Base-by-base conservation (phyloP, 2,888 invertebrate species). In the Hetaerina titia region DNA sequence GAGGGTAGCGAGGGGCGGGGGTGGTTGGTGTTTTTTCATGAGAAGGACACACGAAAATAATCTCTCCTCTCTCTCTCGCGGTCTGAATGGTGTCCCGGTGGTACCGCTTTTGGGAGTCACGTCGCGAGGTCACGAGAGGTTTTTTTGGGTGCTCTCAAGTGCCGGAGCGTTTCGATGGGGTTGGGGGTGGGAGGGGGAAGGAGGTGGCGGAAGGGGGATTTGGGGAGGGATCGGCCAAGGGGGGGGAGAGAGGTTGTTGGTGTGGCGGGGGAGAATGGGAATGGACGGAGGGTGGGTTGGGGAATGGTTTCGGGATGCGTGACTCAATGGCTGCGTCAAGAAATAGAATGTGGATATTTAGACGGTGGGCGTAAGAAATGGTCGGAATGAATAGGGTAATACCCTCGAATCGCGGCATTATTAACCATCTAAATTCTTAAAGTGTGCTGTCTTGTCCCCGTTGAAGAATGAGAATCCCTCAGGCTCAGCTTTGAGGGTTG, bases 61-160 rank as follows among this genome's bases (percentile, higher is more conserved):
- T 92, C 56, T 56, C 81, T 60, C 60, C 60, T 17, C 60, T 60
- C 60, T 13, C 60, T 22, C n/a, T 69, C 22, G 81, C 57, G 56
- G 74, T 60, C 69, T 22, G n/a, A 92, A 69, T 56, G 45, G 69
- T 25, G 90, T 90, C 60, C 60, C 64, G 64, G 92, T 74, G 25
- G 81, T 81, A 81, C 81, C 92, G 25, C 60, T 69, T 63, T 63
- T 63, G 17, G 64, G 57, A 92, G 74, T 92, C 92, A 92, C 92
- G 92, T 22, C 45, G 64, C 69, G 45, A 56, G 74, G 92, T 25
- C 92, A 81, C 74, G 64, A 69, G 31, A 92, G 56, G 69, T 74
- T 90, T 90, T 90, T 74, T 69, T 56, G 17, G 45, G 56, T 17
- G n/a, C 17, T 19, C 45, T 69, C 92, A 17, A 64, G 81, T 81